Base-by-base conservation (phyloP, 2,888 invertebrate genomes). In the Tenthredo scrophulariae region DNA sequence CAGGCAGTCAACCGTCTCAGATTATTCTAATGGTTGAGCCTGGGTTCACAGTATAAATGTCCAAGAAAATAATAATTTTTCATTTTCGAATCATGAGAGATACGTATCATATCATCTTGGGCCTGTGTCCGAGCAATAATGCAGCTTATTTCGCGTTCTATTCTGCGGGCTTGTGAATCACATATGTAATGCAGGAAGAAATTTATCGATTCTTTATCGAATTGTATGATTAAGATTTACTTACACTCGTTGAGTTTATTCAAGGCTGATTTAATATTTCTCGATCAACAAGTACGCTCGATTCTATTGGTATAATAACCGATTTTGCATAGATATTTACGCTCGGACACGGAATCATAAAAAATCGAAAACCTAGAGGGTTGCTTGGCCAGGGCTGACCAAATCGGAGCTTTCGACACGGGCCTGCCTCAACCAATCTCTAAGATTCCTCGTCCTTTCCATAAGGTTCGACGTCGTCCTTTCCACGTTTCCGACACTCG, bases 401-500 rank as follows among this genome's bases (percentile, higher is more conserved):
- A 92, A 87, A 80, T 93, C 93, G 1, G 92, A 91, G 50, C 88
- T 92, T 86, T 93, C 93, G 84, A 91, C 90, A 75, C 94, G 91
- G 58, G 94, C 92, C 91, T 96, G 96, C 22, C 95, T 94, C 85
- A 96, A 91, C 96, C 96, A 96, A 89, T 96, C 96, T 86, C 96
- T 94, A 86, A 96, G 93, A 89, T 96, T 96, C 84, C 95, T 94
- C 1, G 96, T 96, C 54, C 96, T 94, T 89, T 96, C 96, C 77
- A 96, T 95, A 84, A 96, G 91, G 84, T 95, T 95, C 9, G 96
- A 95, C 1, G 96, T 95, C 33, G 95, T 95, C 40, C 95, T 94
- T 90, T 94, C 89, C 88, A 95, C 90, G 7, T 91, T 92, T 6
- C 93, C 92, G n/a, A 93, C 93, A 86, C 93, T 93, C 40, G 93